phyloP scores from a whole-genome alignment of 1,140 invertebrate genomes.

The Aphis craccivora region DNA sequence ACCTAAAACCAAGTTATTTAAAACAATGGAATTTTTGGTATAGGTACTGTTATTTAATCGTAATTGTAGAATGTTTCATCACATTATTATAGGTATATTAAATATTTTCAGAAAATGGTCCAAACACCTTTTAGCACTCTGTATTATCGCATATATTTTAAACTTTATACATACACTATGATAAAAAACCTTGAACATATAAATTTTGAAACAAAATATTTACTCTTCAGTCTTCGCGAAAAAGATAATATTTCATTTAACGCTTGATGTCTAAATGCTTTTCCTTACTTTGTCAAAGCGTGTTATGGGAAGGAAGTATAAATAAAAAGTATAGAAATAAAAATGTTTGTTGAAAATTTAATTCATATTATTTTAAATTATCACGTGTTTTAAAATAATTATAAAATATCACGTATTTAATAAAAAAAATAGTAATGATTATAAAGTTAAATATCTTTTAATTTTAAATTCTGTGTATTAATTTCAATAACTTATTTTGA shows the following conservation, averaged over 20 bases:
- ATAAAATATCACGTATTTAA: background rate
- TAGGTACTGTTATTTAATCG: no score
- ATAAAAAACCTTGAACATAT: background rate
- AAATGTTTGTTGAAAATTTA: background rate
- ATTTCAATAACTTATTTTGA: no score
- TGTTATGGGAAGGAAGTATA: background rate
- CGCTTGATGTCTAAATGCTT: background rate
- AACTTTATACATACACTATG: background rate
- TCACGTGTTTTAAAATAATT: background rate
- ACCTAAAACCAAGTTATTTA: background rate
- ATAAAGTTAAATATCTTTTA: no score
- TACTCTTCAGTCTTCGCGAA: background rate
- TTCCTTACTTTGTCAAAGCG: background rate
- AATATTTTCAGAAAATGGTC: no score
- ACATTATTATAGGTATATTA: no score
- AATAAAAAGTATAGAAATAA: background rate
- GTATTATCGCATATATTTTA: background rate
- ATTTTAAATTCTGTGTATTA: no score
- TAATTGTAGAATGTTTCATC: no score
- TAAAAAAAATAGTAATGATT: no score
- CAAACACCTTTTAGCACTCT: background rate
- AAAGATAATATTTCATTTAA: background rate
- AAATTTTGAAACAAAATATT: slow-evolving; percentile 5
- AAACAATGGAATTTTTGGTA: background rate
- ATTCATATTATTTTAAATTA: no score